Evolutionary conservation across 2,888 invertebrate species (phyloP).

Genomic region (Sepiola atlantica): DNA sequence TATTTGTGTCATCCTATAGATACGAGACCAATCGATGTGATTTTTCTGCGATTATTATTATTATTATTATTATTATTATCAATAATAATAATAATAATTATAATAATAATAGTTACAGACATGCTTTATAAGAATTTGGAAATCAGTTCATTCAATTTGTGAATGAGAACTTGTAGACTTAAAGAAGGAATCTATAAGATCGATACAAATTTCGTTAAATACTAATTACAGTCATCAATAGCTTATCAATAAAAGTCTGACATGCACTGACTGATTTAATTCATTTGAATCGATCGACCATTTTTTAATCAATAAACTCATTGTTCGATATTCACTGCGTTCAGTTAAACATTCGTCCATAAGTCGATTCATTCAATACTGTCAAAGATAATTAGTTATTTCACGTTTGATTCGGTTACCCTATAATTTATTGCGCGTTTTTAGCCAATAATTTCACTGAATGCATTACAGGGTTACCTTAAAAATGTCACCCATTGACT

Average conservation of each 20-base stretch:
- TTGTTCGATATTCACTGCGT: not conserved
- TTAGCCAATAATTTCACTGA: too few relatives aligned
- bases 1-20: too few relatives aligned
- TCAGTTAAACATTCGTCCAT: not conserved
- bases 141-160: not conserved
- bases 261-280: not conserved
- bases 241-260: not conserved
- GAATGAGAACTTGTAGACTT: not conserved
- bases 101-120: not conserved
- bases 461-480: too few relatives aligned
- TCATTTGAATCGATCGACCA: not conserved
- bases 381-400: not conserved
- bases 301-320: not conserved
- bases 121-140: not conserved
- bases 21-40: too few relatives aligned
- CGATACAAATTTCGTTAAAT: not conserved
- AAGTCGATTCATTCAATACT: not conserved
- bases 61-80: too few relatives aligned
- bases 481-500: too few relatives aligned
- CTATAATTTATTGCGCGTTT: too few relatives aligned
- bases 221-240: not conserved
- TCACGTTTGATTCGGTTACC: too few relatives aligned
- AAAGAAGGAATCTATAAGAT: not conserved
- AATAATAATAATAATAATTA: too few relatives aligned
- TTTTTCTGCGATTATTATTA: too few relatives aligned